Percentiles rank a stretch among this genome's conserved stretches.
Evolutionary conservation across 2,113 vertebrate species (phyloP).

Genomic region (Ailurus styani): DNA sequence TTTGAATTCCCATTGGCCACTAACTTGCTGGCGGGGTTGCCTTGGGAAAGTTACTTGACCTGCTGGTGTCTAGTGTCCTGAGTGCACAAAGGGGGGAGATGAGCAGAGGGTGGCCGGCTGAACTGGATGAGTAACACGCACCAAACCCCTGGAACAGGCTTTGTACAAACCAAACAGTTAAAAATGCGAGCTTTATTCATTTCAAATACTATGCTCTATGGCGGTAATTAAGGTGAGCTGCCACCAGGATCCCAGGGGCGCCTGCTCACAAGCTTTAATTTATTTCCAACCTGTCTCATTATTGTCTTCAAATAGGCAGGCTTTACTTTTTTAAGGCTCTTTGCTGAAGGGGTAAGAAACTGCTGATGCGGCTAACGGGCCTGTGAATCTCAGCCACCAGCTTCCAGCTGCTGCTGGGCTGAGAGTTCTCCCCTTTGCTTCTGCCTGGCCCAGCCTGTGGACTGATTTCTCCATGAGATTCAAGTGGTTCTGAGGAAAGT

Average conservation of each 20-base stretch:
- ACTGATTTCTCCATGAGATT: background rate
- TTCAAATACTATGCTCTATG: background rate
- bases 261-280: background rate
- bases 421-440: background rate
- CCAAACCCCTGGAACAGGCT: background rate
- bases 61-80: background rate
- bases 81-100: background rate
- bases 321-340: background rate
- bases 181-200: background rate
- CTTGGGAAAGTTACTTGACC: background rate
- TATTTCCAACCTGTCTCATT: background rate
- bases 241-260: background rate
- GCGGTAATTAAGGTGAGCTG: background rate
- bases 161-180: background rate
- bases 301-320: background rate
- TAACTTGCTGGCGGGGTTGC: background rate
- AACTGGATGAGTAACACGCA: background rate
- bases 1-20: background rate
- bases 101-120: background rate
- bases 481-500: background rate
- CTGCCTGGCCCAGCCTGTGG: background rate
- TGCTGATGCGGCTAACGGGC: background rate
- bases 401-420: background rate
- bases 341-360: background rate
- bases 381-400: background rate